Evolutionary conservation across 2,797 vertebrate species (phyloP), one percentile per base, ranked within the genome.

Genomic region (Kryptolebias ocellatus): DNA sequence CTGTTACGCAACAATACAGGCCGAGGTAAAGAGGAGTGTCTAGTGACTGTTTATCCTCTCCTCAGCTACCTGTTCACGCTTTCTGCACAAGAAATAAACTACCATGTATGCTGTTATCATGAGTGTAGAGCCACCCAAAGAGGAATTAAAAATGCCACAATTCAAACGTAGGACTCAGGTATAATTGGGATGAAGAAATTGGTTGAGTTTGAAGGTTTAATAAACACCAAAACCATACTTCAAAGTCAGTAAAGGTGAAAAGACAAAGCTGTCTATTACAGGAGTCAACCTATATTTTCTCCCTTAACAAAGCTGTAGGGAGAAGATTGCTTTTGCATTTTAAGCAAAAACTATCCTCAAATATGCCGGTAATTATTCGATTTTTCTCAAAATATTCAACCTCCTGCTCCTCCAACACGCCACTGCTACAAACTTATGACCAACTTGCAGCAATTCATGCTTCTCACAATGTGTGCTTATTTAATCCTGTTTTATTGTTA

Each of bases 1-100:
- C 59, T 24, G 39, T 72, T 87, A 73, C 17, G 60, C 79, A 88
- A 90, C 53, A n/a, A 58, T 28, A 75, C 61, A 77, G 74, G 84
- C 83, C 80, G 60, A 79, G 83, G 74, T 83, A 74, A 77, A 84
- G 65, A 64, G 47, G 16, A 66, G 72, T 12, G 78, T 79, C 12
- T 24, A 12, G 42, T 15, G 50, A 31, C 34, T 68, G 64, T 64
- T 79, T 70, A 24, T 75, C 56, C 15, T 64, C 29, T 18, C 76
- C 39, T 60, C 54, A 63, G 52, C 53, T 64, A 65, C 51, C 24
- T 24, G 39, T 70, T 27, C 55, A 16, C 69, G 54, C 46, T 56
- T 57, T 62, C 20, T 76, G 66, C 77, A 66, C 60, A 56, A 49
- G 18, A 50, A n/a, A 12, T 52, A 18, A 62, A 50, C 58, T 20